phyloP scores from a whole-genome alignment of 1,140 invertebrate species.

The Panagrolaimus sp. region DNA sequence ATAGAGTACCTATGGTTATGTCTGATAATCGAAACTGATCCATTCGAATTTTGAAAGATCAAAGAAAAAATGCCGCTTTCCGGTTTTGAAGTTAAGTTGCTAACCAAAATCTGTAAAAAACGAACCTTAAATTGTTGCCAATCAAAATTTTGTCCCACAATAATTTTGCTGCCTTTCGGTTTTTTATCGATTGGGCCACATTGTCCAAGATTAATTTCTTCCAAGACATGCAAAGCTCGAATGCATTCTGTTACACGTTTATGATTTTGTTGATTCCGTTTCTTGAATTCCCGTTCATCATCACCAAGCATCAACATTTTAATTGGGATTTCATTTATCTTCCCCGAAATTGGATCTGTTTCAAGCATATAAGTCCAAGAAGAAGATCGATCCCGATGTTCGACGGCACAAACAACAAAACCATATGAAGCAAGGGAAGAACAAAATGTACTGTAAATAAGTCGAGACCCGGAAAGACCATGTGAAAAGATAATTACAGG shows the following conservation, averaged over 20 bases:
- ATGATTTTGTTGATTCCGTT: conserved; percentile 62
- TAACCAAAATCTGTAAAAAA: conserved; percentile 21
- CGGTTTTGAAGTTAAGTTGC: too few species aligned
- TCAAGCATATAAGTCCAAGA: conserved; percentile 51
- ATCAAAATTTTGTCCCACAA: conserved; percentile 62
- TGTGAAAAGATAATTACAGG: conserved; percentile 70
- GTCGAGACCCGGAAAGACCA: conserved; percentile 67
- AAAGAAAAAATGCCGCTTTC: too few species aligned
- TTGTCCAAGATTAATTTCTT: conserved; percentile 64
- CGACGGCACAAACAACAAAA: conserved; percentile 67
- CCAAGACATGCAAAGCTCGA: conserved; percentile 64
- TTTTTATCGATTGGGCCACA: conserved; percentile 52
- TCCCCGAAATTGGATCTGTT: conserved; percentile 38
- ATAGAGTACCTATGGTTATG: too few species aligned
- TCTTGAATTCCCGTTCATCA: conserved; percentile 59
- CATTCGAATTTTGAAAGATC: too few species aligned
- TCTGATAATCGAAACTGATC: too few species aligned
- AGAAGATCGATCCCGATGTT: conserved; percentile 62
- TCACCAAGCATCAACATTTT: conserved; percentile 39
- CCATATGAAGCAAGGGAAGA: conserved; percentile 68
- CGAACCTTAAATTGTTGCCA: conserved; percentile 61
- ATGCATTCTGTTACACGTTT: conserved; percentile 64
- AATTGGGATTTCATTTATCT: conserved; percentile 37
- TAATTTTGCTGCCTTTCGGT: conserved; percentile 60
- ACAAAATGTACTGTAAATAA: conserved; percentile 66